Evolutionary conservation across 2,113 vertebrate species (phyloP), one percentile per base, ranked within the genome.

Genomic region (Callocephalon fimbriatum): DNA sequence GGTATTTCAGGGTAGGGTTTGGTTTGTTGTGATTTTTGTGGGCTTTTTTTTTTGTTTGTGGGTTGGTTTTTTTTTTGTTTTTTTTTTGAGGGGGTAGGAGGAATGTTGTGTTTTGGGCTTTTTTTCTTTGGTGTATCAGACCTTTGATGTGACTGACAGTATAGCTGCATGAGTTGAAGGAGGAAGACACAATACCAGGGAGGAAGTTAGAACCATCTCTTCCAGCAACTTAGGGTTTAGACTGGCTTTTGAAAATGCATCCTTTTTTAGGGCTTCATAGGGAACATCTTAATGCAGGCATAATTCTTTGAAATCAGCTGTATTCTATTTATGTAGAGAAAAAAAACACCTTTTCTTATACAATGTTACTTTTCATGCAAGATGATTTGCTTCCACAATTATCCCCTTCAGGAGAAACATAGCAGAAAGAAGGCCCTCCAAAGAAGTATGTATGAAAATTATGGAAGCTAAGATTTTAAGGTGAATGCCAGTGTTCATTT

Each of bases 61-160:
- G n/a, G n/a, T n/a, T 9, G 12, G 7, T 29, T 53, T 29, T 32
- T 54, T 10, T 38, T 38, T 38, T 11, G 38, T 29, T n/a, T 56
- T 32, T 31, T 54, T 56, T 32, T 12, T 4, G 2, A 8, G 12
- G 7, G 19, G 11, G 29, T 2, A 0, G 19, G 12, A 17, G 44
- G 44, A 18, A 35, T 22, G 13, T 22, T 35, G 13, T 58, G 56
- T 8, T 58, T 22, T 58, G 54, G 54, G 19, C 19, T n/a, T 58
- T 22, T 58, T 35, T 35, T 54, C 76, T 61, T 8, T 7, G 27
- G 9, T 2, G 0, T 29, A n/a, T 61, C 8, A 12, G 38, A 19
- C 4, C 35, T 62, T 44, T 67, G 11, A 32, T 38, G 5, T 42
- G 26, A 7, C 21, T 44, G 26, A 15, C 29, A 37, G 23, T 19